Percentiles rank a stretch among this genome's conserved stretches.
phyloP scores from a whole-genome alignment of 2,888 invertebrate species.

The Pyrocoelia pectoralis region DNA sequence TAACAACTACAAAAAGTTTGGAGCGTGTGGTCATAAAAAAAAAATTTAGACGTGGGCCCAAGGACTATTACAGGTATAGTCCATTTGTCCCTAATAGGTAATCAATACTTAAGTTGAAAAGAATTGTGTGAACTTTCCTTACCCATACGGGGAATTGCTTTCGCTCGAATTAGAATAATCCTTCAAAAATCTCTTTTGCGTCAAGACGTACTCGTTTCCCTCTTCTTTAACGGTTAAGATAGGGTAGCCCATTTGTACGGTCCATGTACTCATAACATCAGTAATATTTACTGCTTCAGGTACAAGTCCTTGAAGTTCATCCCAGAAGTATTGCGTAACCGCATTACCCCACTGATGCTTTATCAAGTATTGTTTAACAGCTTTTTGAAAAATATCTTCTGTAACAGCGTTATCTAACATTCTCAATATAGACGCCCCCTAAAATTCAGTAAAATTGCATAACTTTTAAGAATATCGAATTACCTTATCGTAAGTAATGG shows the following conservation, averaged over 20 bases:
- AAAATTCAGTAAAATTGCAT: conserved; percentile 35
- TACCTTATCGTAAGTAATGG: conserved; percentile 92
- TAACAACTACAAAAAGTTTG: too few relatives aligned
- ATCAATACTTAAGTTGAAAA: too few relatives aligned
- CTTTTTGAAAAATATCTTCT: conserved; percentile 73
- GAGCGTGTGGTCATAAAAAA: too few relatives aligned
- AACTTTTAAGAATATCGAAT: neutral
- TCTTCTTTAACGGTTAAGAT: conserved; percentile 69
- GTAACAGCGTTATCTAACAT: conserved; percentile 89
- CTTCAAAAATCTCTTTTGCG: conserved; percentile 78
- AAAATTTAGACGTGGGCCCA: too few relatives aligned
- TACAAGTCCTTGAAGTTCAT: conserved; percentile 68
- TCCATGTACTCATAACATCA: conserved; percentile 86
- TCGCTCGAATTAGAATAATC: conserved; percentile 67
- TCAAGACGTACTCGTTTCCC: conserved; percentile 65
- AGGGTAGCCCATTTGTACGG: conserved; percentile 88
- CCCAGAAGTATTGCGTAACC: conserved; percentile 79
- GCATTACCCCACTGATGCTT: conserved; percentile 78
- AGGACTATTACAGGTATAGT: too few relatives aligned
- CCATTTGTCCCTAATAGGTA: too few relatives aligned
- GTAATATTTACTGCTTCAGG: conserved; percentile 63
- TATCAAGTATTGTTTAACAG: conserved; percentile 77
- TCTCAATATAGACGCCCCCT: conserved; percentile 87
- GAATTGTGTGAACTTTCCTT: conserved; percentile 21
- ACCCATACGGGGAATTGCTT: conserved; percentile 60